Evolutionary conservation across 1,140 invertebrate genomes (phyloP), one percentile per base, ranked within the genome.

Genomic region (Caenorhabditis remanei): DNA sequence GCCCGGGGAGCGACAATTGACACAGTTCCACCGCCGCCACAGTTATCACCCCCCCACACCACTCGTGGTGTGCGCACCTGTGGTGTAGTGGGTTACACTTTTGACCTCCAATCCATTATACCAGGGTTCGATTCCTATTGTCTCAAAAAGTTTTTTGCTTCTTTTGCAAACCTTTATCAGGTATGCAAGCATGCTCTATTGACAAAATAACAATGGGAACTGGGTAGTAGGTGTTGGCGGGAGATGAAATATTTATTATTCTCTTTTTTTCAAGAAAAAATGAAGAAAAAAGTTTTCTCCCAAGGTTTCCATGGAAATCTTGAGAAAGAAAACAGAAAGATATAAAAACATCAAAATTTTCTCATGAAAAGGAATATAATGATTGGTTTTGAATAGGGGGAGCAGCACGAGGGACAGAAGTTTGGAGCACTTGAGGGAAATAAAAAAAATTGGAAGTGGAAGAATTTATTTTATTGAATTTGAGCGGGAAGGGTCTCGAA

Each of bases 141-240:
- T 4, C 9, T 2, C 56, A 8, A 58, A n/a, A n/a, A 5, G 40
- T 63, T 63, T 32, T 21, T n/a, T 21, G 2, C 14, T 40, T 40
- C 46, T 46, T 71, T 71, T 71, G 65, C 65, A 71, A 4, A 8
- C 11, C 14, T 46, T 32, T 16, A 71, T 71, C 19, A 71, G 8
- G 40, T 43, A 71, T 71, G 65, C 65, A 43, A 43, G 19, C 16
- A n/a, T 71, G 65, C 65, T 71, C 61, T 65, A 65, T 65, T 65
- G 32, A 65, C 56, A 21, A 16, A 3, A n/a, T 21, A 9, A n/a
- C n/a, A 8, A 58, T 16, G n/a, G 19, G 9, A 58, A 58, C 14
- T 8, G 7, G 7, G 11, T 8, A 41, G 24, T 16, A 46, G 13
- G 14, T 7, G 41, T 71, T n/a, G 65, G 21, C 0, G 41, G 65